These are phyloP conservation scores for Babyrousa celebensis DNA, from an alignment of 2,797 vertebrate species.

Conservation along the genomic window DNA sequence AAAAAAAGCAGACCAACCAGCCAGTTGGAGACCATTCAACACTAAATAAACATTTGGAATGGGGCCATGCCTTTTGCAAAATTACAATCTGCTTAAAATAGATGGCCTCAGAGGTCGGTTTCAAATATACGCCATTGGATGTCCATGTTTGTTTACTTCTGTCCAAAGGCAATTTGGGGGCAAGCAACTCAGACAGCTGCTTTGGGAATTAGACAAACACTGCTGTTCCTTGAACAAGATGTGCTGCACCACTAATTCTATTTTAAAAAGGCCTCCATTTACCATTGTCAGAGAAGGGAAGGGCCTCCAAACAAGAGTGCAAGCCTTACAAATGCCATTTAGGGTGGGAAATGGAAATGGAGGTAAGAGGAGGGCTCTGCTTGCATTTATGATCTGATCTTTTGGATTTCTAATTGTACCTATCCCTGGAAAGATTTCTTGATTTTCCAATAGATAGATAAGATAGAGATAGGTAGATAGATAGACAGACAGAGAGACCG, in stretches of 20 bases:
- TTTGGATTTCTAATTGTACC: background rate
- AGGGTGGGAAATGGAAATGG: background rate
- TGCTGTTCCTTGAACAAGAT: conserved; percentile 54
- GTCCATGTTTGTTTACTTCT: conserved; percentile 73
- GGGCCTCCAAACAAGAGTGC: background rate
- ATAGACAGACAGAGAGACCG: background rate
- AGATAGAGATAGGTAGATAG: background rate
- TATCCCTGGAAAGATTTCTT: background rate
- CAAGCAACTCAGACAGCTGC: conserved; percentile 63
- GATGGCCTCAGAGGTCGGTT: conserved; percentile 74
- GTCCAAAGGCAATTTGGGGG: conserved; percentile 67
- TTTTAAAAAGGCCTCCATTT: conserved; percentile 42
- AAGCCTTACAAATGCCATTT: background rate
- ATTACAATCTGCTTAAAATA: conserved; percentile 81
- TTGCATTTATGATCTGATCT: background rate
- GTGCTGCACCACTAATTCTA: background rate
- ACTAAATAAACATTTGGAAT: conserved; percentile 82
- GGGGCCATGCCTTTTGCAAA: conserved; percentile 73
- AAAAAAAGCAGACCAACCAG: conserved; percentile 15
- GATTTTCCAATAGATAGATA: background rate
- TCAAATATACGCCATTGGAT: conserved; percentile 45
- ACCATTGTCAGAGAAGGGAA: background rate
- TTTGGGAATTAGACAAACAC: background rate
- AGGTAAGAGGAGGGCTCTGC: background rate
- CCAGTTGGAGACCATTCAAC: conserved; percentile 77